A percentile compares a stretch with the other conserved stretches of the same genome.
phyloP scores from a whole-genome alignment of 64 coral and sea anemone genomes.

The Montipora capricornis region DNA sequence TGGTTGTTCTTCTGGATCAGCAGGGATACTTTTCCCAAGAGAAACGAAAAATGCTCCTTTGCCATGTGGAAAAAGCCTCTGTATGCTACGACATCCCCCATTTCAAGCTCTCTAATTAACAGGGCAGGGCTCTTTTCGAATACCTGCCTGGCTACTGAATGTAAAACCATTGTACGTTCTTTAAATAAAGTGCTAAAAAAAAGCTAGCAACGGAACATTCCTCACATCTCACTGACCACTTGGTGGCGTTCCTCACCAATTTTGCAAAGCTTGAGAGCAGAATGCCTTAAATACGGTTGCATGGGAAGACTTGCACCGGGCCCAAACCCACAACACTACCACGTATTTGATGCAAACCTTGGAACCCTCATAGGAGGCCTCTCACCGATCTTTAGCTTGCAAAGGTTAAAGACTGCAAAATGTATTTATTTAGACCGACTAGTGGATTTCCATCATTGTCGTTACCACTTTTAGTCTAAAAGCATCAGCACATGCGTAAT shows the following conservation, averaged over 20 bases:
- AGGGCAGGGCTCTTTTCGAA: too few relatives aligned
- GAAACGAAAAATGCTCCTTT: too few relatives aligned
- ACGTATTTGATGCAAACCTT: background rate
- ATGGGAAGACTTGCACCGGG: background rate
- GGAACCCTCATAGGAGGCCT: background rate
- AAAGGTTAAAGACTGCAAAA: background rate
- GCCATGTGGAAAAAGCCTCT: too few relatives aligned
- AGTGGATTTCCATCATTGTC: background rate
- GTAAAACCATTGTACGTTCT: background rate
- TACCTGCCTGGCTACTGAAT: background rate
- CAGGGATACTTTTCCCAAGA: too few relatives aligned
- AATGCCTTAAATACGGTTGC: background rate
- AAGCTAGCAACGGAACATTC: background rate
- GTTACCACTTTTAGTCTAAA: background rate
- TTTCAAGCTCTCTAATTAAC: too few relatives aligned
- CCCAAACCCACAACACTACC: background rate
- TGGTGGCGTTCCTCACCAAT: background rate
- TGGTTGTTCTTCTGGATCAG: too few relatives aligned
- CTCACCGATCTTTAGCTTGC: background rate
- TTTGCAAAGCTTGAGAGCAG: slow-evolving; percentile 10
- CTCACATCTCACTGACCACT: background rate
- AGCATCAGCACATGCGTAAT: background rate
- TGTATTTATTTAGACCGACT: background rate
- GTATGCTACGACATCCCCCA: too few relatives aligned
- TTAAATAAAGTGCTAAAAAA: background rate